Conservation (phyloP, 2,797 vertebrate genomes). For the Enteromius unitaeniatus region DNA sequence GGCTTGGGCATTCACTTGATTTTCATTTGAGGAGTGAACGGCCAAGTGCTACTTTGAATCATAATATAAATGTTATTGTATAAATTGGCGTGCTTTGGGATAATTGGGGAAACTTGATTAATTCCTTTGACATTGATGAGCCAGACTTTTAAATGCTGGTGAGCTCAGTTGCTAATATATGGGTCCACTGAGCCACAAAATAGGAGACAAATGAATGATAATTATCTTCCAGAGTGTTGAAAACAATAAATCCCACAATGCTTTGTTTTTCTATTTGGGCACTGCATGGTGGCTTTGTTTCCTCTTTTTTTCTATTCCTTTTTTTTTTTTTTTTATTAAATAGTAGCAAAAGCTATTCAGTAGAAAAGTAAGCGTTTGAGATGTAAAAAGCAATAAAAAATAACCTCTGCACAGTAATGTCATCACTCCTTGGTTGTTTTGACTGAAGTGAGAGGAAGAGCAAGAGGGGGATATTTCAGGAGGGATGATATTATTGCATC, state of each 20-base stretch:
- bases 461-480: no score
- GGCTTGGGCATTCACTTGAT: constrained; percentile 47
- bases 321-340: background rate
- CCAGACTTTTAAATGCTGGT: constrained; percentile 42
- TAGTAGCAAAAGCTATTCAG: constrained; percentile 2
- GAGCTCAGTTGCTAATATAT: constrained; percentile 50
- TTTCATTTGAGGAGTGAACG: constrained; percentile 33
- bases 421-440: no score
- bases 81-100: constrained; percentile 32
- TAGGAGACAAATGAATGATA: constrained; percentile 59
- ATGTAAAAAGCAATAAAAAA: no score
- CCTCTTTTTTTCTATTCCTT: background rate
- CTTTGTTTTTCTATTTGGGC: constrained; percentile 47
- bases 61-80: constrained; percentile 46
- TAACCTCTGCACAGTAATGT: no score
- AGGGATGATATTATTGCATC: no score
- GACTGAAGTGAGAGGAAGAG: no score
- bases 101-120: constrained; percentile 41
- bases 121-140: constrained; percentile 40
- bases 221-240: constrained; percentile 54
- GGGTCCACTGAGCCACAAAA: constrained; percentile 53
- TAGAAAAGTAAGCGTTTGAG: background rate
- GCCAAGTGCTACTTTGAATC: constrained; percentile 47
- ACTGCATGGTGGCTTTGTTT: constrained; percentile 35
- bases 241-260: constrained; percentile 55